phyloP scores from a whole-genome alignment of 2,797 vertebrate species.

The Neopelma chrysocephalum region DNA sequence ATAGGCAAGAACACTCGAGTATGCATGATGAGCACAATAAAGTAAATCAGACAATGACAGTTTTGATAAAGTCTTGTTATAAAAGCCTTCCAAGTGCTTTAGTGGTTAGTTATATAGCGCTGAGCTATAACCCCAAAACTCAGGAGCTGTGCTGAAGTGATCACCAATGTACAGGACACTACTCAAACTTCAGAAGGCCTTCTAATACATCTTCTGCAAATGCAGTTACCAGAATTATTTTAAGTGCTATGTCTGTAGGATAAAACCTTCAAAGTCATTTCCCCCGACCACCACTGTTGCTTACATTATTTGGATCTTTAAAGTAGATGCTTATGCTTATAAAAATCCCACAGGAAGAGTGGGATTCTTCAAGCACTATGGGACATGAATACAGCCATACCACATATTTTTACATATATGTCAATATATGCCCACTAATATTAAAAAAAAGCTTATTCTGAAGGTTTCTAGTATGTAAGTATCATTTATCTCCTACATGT shows the following conservation, averaged over 20 bases:
- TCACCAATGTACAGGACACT: accelerated
- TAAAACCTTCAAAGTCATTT: neutral
- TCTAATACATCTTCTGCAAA: neutral
- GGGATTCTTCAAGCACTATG: neutral
- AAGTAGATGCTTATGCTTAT: neutral
- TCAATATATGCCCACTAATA: accelerated
- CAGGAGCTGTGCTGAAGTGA: neutral
- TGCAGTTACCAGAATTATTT: neutral
- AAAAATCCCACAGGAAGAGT: neutral
- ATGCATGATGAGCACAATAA: neutral
- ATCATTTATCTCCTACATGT: neutral
- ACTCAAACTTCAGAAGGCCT: neutral
- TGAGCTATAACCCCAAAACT: neutral
- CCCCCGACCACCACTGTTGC: neutral
- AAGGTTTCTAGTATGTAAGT: neutral
- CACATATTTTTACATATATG: neutral
- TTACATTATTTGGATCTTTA: neutral
- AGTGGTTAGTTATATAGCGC: neutral
- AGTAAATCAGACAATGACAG: neutral
- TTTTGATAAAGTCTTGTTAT: neutral
- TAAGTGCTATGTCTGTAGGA: neutral
- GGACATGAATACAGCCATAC: neutral
- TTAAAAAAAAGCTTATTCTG: neutral
- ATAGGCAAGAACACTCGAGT: neutral
- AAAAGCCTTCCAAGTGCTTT: neutral